Conservation (phyloP, 2,113 vertebrate species). For the Carettochelys insculpta region DNA sequence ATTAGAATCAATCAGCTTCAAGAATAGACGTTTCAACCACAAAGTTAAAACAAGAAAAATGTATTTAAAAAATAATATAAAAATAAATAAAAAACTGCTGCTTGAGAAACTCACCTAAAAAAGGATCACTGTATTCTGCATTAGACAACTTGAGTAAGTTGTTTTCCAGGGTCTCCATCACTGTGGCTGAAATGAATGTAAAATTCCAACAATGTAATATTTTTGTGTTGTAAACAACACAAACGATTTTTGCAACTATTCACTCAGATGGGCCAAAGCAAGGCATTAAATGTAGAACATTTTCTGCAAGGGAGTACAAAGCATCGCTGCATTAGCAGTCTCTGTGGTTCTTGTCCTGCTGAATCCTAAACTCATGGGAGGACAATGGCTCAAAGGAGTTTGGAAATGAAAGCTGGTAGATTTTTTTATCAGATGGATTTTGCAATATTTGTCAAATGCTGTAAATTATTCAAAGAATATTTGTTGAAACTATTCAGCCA, state of each 20-base stretch:
- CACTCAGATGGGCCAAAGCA: background rate
- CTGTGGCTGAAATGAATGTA: conserved; percentile 67
- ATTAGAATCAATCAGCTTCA: background rate
- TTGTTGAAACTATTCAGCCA: background rate
- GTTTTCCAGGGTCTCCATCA: conserved; percentile 72
- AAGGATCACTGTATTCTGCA: conserved; percentile 75
- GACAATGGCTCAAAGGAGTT: background rate
- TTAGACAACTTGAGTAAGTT: conserved; percentile 76
- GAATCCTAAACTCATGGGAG: background rate
- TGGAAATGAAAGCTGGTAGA: background rate
- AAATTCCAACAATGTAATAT: background rate
- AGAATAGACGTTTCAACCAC: background rate
- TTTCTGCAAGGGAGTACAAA: background rate
- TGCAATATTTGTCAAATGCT: background rate
- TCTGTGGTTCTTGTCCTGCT: background rate
- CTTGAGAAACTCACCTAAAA: conserved; percentile 73
- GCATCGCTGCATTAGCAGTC: background rate
- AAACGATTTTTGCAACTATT: background rate
- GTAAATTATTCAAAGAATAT: background rate
- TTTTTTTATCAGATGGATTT: background rate
- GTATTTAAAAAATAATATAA: background rate
- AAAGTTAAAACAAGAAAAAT: background rate
- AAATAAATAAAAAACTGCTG: too few species aligned
- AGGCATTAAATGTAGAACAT: accelerated
- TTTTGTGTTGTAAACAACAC: background rate